These are phyloP conservation scores for Lagocephalus sceleratus DNA, from an alignment of 2,797 vertebrate genomes.

Conservation along the genomic window DNA sequence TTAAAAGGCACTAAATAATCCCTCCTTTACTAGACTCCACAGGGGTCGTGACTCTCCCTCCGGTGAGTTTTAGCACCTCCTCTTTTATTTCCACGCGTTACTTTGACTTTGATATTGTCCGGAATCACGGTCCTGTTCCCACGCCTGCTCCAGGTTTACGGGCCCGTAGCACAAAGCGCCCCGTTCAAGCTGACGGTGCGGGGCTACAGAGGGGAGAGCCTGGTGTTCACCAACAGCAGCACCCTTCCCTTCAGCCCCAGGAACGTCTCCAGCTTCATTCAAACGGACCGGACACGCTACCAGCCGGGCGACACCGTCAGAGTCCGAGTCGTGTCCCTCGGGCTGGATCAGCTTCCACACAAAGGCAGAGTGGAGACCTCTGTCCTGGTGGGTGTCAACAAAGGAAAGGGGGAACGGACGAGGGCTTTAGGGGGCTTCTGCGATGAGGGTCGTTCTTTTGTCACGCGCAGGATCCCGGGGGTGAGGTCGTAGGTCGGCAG, in stretches of 20 bases:
- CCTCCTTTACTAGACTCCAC: slow-evolving; percentile 54
- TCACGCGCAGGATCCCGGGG: slow-evolving; percentile 55
- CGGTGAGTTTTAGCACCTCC: slow-evolving; percentile 49
- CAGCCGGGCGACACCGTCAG: slow-evolving; percentile 53
- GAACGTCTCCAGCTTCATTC: slow-evolving; percentile 57
- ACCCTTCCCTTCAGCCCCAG: slow-evolving; percentile 34
- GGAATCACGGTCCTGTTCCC: not conserved
- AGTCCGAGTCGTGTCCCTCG: slow-evolving; percentile 50
- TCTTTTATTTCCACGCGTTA: not conserved
- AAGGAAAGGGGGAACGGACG: slow-evolving; percentile 13
- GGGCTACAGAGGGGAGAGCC: slow-evolving; percentile 41
- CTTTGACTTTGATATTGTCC: not conserved
- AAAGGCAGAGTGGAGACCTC: slow-evolving; percentile 45
- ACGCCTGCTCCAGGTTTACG: slow-evolving; percentile 36
- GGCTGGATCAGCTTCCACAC: slow-evolving; percentile 52
- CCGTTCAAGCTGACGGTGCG: slow-evolving; percentile 52
- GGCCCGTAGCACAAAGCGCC: slow-evolving; percentile 21
- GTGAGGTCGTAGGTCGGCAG: slow-evolving; percentile 23
- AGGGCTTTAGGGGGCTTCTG: not conserved
- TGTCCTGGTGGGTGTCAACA: slow-evolving; percentile 47
- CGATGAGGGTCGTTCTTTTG: slow-evolving; percentile 22
- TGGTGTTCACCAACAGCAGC: slow-evolving; percentile 63
- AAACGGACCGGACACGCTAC: slow-evolving; percentile 60
- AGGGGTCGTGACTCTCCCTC: slow-evolving; percentile 51
- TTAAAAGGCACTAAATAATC: slow-evolving; percentile 14